phyloP scores from a whole-genome alignment of 2,888 invertebrate species.

The Sinopyrophorus schimmeli region DNA sequence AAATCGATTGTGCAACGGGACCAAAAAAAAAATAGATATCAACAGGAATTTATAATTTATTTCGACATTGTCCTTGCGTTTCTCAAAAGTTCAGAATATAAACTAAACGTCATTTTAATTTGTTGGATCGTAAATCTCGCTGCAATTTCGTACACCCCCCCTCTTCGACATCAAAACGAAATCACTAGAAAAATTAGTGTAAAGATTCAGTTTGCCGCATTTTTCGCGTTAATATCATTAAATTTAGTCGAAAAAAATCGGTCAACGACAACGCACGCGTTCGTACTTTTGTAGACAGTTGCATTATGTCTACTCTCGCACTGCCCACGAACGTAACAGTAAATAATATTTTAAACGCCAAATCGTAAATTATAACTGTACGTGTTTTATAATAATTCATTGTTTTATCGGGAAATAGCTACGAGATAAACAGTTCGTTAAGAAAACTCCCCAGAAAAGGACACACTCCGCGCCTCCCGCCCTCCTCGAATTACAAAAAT shows the following conservation, averaged over 20 bases:
- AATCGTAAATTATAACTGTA: too few relatives aligned
- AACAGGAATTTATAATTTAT: too few relatives aligned
- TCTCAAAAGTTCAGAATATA: slow-evolving; percentile 5
- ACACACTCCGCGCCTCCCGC: too few relatives aligned
- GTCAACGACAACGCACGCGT: slow-evolving; percentile 4
- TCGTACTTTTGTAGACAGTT: slow-evolving; percentile 1
- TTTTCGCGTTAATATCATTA: slow-evolving; percentile 1
- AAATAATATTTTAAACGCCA: slow-evolving; percentile 1
- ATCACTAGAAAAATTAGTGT: slow-evolving; percentile 3
- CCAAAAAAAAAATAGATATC: too few relatives aligned
- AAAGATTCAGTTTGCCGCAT: slow-evolving; percentile 8
- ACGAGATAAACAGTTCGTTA: too few relatives aligned
- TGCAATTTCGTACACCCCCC: slow-evolving; percentile 14
- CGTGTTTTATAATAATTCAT: too few relatives aligned
- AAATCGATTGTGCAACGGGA: too few relatives aligned
- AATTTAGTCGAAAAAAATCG: slow-evolving; percentile 4
- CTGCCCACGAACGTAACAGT: slow-evolving; percentile 4
- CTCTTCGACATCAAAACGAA: slow-evolving; percentile 4
- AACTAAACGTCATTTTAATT: slow-evolving; percentile 9
- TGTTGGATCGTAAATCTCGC: slow-evolving; percentile 7
- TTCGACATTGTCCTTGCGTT: slow-evolving; percentile 7
- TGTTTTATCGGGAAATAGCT: too few relatives aligned
- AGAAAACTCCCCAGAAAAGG: too few relatives aligned
- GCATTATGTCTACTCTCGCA: slow-evolving; percentile 5
- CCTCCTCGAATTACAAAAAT: too few relatives aligned